Percentiles rank a stretch among this genome's conserved stretches.
These are phyloP conservation scores for Drosophila navojoa DNA, from an alignment of 1,140 invertebrate species.

Conservation along the genomic window DNA sequence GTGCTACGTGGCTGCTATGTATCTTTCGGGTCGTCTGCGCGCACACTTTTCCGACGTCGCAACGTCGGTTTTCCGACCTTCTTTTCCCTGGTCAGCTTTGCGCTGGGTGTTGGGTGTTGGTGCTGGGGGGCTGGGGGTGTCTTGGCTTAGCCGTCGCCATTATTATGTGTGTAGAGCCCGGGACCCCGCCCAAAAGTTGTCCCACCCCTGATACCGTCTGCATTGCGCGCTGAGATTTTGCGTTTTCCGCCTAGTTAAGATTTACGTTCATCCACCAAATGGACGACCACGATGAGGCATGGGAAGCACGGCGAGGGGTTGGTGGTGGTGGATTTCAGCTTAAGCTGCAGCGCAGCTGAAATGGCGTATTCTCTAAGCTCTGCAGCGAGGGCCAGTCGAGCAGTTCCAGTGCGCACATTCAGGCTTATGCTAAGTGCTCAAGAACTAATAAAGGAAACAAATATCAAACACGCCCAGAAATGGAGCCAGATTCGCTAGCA, in stretches of 20 bases:
- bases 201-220: not conserved
- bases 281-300: not conserved
- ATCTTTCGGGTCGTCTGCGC: conserved; percentile 56
- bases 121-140: conserved; percentile 17
- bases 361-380: conserved; percentile 2
- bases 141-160: conserved; percentile 49
- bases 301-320: not conserved
- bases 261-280: conserved; percentile 76
- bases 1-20: conserved; percentile 41
- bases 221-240: conserved; percentile 62
- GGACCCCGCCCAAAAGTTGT: conserved; percentile 10
- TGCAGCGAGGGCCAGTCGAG: conserved; percentile 26
- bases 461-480: conserved; percentile 29
- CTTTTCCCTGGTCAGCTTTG: conserved; percentile 20
- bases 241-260: conserved; percentile 66
- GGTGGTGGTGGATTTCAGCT: conserved; percentile 52
- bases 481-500: conserved; percentile 35
- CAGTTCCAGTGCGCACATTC: conserved; percentile 1
- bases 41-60: conserved; percentile 47
- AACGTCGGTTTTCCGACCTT: conserved; percentile 44
- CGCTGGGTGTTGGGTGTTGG: conserved; percentile 23
- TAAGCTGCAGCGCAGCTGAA: conserved; percentile 14
- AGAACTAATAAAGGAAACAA: not conserved
- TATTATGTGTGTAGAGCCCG: conserved; percentile 47
- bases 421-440: not conserved